Conservation (phyloP, 1,140 invertebrate species). For the Venturia canescens region DNA sequence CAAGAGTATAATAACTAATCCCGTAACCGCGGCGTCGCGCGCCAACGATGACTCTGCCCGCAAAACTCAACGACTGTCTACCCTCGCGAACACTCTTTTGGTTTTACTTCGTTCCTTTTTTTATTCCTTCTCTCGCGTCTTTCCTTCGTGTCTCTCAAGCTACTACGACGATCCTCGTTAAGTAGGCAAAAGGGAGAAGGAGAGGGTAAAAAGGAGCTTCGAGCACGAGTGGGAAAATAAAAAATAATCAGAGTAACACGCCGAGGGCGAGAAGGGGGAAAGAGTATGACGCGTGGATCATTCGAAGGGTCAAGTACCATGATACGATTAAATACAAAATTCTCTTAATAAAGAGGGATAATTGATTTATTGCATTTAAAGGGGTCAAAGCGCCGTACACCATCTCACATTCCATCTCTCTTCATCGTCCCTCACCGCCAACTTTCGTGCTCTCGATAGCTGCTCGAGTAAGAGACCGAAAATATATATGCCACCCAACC, state of each 20-base stretch:
- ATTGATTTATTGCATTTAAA: conserved; percentile 68
- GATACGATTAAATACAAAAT: conserved; percentile 71
- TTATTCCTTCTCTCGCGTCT: conserved; percentile 4
- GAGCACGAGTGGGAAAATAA: background rate
- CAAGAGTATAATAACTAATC: conserved; percentile 3
- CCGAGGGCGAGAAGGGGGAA: background rate
- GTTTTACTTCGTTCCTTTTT: background rate
- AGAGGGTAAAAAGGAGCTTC: conserved; percentile 12
- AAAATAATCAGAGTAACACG: background rate
- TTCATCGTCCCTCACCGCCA: background rate
- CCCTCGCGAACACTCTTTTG: too few relatives aligned
- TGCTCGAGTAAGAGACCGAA: background rate
- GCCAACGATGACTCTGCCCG: background rate
- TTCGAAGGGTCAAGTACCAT: conserved; percentile 64
- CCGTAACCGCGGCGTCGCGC: background rate
- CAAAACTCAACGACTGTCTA: background rate
- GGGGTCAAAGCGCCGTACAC: conserved; percentile 36
- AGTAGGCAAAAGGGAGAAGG: background rate
- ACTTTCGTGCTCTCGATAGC: background rate
- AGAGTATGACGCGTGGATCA: conserved; percentile 10
- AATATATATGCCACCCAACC: background rate
- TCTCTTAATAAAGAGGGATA: conserved; percentile 69
- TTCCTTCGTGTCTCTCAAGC: background rate
- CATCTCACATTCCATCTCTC: conserved; percentile 16
- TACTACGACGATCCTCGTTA: background rate